These are phyloP conservation scores for Drosophila silvestris DNA, from an alignment of 2,888 invertebrate species.

Conservation along the genomic window DNA sequence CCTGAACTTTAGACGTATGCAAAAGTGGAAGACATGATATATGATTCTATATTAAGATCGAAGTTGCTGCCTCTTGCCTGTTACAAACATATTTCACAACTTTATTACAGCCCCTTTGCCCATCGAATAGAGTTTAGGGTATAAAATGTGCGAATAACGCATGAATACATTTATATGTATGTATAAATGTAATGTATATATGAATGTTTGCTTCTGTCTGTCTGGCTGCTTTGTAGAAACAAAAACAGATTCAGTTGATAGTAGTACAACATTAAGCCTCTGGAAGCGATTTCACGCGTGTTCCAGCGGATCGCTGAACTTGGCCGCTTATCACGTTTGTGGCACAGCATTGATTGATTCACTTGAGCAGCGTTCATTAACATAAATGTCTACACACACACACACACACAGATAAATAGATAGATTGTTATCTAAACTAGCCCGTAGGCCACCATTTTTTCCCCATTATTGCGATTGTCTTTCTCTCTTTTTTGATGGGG, in stretches of 20 bases:
- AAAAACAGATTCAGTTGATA: conserved; percentile 52
- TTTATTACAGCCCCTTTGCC: not conserved
- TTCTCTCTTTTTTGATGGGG: conserved; percentile 9
- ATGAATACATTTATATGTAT: not conserved
- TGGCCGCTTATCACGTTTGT: conserved; percentile 46
- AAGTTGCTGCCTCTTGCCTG: not conserved
- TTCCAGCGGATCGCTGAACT: conserved; percentile 60
- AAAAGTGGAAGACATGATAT: not conserved
- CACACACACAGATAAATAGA: not conserved
- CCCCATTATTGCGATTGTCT: conserved; percentile 16
- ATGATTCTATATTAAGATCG: not conserved
- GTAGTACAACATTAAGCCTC: conserved; percentile 13
- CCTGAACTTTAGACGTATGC: not conserved
- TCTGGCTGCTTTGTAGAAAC: conserved; percentile 26
- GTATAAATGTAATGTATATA: not conserved
- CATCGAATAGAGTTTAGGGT: not conserved
- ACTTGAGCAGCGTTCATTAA: conserved; percentile 51
- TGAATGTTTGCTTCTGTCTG: not conserved
- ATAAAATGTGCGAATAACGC: conserved; percentile 5
- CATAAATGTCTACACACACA: conserved; percentile 12
- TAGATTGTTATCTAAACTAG: conserved; percentile 18
- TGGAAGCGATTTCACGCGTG: conserved; percentile 34
- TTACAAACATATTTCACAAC: not conserved
- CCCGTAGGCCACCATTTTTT: not conserved
- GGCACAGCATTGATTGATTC: conserved; percentile 65